A percentile compares a stretch with the other conserved stretches of the same genome.
Conservation (phyloP, 2,888 invertebrate genomes). For the Pseudolycoriella hygida region DNA sequence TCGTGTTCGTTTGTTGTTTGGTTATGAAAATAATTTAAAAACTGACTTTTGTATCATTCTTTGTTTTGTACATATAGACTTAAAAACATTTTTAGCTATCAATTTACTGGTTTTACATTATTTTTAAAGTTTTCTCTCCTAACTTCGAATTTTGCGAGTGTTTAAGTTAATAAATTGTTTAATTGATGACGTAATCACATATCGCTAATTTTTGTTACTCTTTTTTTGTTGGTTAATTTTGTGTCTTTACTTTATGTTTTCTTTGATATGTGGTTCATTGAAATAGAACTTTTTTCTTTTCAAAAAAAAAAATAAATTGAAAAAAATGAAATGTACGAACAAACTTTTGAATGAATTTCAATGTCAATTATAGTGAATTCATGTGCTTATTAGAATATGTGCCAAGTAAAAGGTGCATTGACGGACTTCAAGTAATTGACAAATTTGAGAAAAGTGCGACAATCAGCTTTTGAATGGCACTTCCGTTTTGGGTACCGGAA, state of each 20-base stretch:
- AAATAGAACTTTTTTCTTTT: too few relatives aligned
- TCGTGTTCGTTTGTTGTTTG: background rate
- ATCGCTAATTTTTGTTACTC: background rate
- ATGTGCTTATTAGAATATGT: too few relatives aligned
- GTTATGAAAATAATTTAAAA: too few relatives aligned
- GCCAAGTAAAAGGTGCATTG: too few relatives aligned
- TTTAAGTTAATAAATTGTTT: background rate
- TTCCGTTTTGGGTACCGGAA: too few relatives aligned
- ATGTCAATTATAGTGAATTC: too few relatives aligned
- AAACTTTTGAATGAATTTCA: too few relatives aligned
- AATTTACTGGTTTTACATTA: background rate
- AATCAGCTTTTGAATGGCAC: too few relatives aligned
- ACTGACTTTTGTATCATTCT: too few relatives aligned
- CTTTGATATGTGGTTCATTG: background rate
- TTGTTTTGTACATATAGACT: background rate
- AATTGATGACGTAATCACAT: constrained; percentile 1
- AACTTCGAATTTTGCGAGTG: background rate
- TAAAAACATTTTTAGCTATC: background rate
- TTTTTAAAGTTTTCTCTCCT: background rate
- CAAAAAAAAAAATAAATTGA: background rate
- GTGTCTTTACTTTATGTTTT: background rate
- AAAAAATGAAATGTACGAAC: background rate
- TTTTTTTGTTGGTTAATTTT: background rate
- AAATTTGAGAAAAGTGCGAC: too few relatives aligned
- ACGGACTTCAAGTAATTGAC: too few relatives aligned